Evolutionary conservation across 2,797 vertebrate genomes (phyloP).

Genomic region (Rallus crepitans): DNA sequence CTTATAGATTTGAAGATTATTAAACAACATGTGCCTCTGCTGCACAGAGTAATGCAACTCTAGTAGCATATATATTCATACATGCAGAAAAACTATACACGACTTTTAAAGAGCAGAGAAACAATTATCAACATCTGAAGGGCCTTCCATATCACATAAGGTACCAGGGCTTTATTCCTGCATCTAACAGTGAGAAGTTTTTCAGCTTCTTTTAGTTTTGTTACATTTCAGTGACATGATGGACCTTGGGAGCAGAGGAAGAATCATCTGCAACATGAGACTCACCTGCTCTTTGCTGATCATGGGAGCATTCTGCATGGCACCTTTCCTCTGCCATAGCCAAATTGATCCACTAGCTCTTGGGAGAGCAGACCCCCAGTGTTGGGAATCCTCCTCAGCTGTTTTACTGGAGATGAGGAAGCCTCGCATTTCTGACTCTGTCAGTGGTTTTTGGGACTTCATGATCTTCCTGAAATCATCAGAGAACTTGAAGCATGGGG

Average conservation of each 20-base stretch:
- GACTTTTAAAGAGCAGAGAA: background rate
- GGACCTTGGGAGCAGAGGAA: conserved; percentile 57
- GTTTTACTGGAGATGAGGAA: conserved; percentile 90
- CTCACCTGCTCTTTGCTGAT: conserved; percentile 79
- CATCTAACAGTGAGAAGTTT: background rate
- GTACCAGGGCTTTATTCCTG: background rate
- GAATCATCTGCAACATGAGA: conserved; percentile 67
- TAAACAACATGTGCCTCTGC: background rate
- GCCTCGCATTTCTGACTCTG: conserved; percentile 89
- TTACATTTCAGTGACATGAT: conserved; percentile 64
- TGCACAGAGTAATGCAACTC: background rate
- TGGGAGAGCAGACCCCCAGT: conserved; percentile 85
- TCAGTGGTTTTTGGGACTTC: conserved; percentile 93
- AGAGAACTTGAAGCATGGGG: conserved; percentile 88
- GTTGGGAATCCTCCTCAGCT: conserved; percentile 92
- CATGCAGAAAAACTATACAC: background rate
- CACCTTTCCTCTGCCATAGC: conserved; percentile 78
- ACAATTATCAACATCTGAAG: background rate
- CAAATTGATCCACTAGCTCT: conserved; percentile 87
- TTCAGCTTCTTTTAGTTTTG: conserved; percentile 27
- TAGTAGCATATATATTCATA: background rate
- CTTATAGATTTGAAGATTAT: background rate
- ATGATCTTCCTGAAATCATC: conserved; percentile 92
- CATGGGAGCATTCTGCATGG: conserved; percentile 78
- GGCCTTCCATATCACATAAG: background rate